Evolutionary conservation across 2,888 invertebrate species (phyloP), one percentile per base, ranked within the genome.

Genomic region (Ophioninae sp.): DNA sequence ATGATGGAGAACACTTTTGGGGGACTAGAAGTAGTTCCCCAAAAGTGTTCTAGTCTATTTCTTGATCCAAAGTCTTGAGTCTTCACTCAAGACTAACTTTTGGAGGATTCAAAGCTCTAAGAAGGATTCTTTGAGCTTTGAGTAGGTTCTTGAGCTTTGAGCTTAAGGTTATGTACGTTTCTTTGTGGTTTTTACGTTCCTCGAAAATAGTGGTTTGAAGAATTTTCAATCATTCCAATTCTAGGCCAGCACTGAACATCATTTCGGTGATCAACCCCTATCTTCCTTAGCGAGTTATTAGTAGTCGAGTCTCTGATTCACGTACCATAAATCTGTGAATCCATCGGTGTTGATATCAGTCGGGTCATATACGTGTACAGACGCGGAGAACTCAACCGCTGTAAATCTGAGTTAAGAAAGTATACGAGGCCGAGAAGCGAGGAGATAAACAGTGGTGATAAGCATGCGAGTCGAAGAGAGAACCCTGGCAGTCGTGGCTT

Each of bases 371-470:
- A 51, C 51, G 51, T 51, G 51, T 72, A 58, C 41, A 10, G 58
- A 58, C 7, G 69, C 44, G 39, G 64, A 56, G 71, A 71, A 20
- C 51, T 69, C 56, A 39, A 56, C 72, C 65, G 56, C 64, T 79
- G 59, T 79, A 64, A 65, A 79, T 20, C n/a, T 75, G 58, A 65
- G 65, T 67, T 72, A 37, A 44, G 41, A 23, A 61, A 13, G 64
- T 44, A 61, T 41, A 72, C 22, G 68, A 74, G 74, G 68, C 30
- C 59, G 61, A 59, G 58, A 64, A 37, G 74, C 74, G 56, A 30
- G 10, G 74, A 83, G 85, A 85, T 85, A 71, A 68, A 76, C 69
- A 67, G 51, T 59, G 79, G 68, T 79, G 84, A 85, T 85, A 85
- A 85, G 83, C 85, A 83, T 82, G 84, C 84, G 65, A 78, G 79